Conservation (phyloP, 2,113 vertebrate species). For the Pardalotus punctatus region DNA sequence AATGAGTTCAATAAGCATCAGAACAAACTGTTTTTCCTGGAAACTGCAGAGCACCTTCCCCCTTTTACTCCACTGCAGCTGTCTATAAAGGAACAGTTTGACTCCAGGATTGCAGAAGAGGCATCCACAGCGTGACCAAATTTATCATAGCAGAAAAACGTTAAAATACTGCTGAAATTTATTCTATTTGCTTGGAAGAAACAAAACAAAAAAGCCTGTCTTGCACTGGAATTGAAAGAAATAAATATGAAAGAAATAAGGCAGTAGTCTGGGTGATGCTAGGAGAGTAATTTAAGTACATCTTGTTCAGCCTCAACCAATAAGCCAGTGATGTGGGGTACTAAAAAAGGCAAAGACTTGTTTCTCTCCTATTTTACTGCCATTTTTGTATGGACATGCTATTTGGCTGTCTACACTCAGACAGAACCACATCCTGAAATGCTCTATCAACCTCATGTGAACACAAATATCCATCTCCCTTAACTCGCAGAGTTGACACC, state of each 20-base stretch:
- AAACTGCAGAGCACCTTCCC: neutral
- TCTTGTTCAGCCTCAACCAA: neutral
- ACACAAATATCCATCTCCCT: neutral
- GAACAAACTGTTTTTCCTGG: neutral
- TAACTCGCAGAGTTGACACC: neutral
- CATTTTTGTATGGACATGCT: neutral
- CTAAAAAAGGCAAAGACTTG: neutral
- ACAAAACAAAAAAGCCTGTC: neutral
- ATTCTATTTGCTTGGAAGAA: neutral
- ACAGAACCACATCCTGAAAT: neutral
- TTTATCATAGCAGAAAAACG: neutral
- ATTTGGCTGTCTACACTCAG: neutral
- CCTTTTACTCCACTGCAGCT: neutral
- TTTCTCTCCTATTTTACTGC: neutral
- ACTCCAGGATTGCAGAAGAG: neutral
- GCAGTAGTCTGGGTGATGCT: neutral
- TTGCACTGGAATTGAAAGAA: neutral
- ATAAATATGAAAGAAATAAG: neutral
- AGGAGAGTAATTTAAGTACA: neutral
- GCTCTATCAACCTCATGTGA: neutral
- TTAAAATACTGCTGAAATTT: neutral
- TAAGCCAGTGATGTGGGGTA: neutral
- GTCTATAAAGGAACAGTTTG: slow-evolving; percentile 9
- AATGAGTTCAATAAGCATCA: slow-evolving; percentile 65
- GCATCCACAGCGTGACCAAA: neutral